Evolutionary conservation across 2,797 vertebrate genomes (phyloP), one percentile per base, ranked within the genome.

Genomic region (Enteromius unitaeniatus): DNA sequence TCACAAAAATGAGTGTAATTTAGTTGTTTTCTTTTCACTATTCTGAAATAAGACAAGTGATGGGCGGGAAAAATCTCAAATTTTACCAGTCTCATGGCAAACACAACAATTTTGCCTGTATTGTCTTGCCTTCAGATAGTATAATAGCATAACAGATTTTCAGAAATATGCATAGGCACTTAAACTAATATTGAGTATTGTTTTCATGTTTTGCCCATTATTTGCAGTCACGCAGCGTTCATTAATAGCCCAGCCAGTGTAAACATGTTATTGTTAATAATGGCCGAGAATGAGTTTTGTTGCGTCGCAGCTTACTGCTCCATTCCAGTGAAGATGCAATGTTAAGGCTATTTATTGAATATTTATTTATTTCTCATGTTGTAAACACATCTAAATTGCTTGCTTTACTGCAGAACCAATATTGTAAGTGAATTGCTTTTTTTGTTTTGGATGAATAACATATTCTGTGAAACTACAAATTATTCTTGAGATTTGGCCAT

Each of bases 161-260:
- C 62, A 65, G 7, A 65, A 34, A 65, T 51, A 55, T 55, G 49
- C 49, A n/a, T 51, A 55, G 49, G 49, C 17, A 53, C 72, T n/a
- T 53, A 19, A 19, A 73, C 26, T 49, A 34, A 73, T 51, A 53
- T 74, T 1, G 4, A 51, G 47, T 53, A 17, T 55, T 21, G 47
- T 53, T 51, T 21, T 72, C 28, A 73, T 53, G 28, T 49, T 11
- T 55, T 75, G 19, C 13, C 49, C 11, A 75, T 34, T 75, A 40
- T 40, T 76, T 58, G 73, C 73, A 37, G 34, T 40, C 73, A 40
- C 6, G 1, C 49, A 37, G 31, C 7, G 21, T 23, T 40, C 6
- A 58, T 58, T 76, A 23, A 76, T 40, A 58, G 21, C 73, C 21
- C 51, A 58, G 51, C 51, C 34, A 55, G 13, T 37, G 73, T 75